Evolutionary conservation across 2,797 vertebrate genomes (phyloP).

Genomic region (Lagorchestes hirsutus): DNA sequence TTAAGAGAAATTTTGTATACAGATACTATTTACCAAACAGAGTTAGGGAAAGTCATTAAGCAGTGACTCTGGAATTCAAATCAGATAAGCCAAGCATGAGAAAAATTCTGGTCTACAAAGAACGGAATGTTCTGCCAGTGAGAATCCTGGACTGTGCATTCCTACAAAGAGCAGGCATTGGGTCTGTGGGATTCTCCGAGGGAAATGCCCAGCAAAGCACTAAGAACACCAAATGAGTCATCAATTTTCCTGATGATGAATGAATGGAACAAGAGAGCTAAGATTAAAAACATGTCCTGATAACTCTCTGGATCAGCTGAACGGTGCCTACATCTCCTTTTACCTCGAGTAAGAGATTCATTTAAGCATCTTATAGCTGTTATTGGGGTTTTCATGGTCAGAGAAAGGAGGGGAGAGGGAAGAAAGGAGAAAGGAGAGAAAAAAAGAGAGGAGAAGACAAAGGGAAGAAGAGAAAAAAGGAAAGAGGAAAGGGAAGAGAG

Average conservation of each 20-base stretch:
- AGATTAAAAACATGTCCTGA: not conserved
- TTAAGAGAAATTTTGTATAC: not conserved
- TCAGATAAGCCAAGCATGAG: slow-evolving; percentile 20
- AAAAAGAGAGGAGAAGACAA: no score
- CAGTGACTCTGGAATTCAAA: slow-evolving; percentile 21
- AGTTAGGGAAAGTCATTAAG: not conserved
- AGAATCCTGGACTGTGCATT: not conserved
- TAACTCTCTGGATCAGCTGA: not conserved
- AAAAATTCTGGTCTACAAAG: not conserved
- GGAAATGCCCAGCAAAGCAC: not conserved
- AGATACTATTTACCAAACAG: not conserved
- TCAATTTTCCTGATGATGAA: not conserved
- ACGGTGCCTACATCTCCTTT: not conserved
- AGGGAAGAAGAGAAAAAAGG: not conserved
- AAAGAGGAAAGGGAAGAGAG: no score
- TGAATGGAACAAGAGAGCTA: not conserved
- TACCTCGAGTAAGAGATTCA: not conserved
- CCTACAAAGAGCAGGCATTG: not conserved
- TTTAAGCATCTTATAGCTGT: not conserved
- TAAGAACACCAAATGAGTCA: not conserved
- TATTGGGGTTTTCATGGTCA: not conserved
- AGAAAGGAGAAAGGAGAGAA: not conserved
- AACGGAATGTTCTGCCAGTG: not conserved
- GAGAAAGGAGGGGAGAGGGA: not conserved
- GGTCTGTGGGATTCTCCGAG: not conserved